Conservation (phyloP, 2,113 vertebrate genomes). For the Trichechus manatus region DNA sequence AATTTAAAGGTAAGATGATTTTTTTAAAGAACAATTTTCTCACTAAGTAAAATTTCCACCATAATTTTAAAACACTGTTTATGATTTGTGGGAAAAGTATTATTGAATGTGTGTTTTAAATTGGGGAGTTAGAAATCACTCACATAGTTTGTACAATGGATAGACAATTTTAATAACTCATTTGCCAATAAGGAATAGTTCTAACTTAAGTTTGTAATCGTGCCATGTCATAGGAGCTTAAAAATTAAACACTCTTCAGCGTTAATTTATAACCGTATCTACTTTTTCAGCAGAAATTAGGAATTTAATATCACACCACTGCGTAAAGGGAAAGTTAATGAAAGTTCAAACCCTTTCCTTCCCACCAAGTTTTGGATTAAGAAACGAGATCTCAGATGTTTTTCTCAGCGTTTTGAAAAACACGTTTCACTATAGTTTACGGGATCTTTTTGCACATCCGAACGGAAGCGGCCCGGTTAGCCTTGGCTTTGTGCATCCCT, state of each 20-base stretch:
- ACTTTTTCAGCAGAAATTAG: conserved; percentile 39
- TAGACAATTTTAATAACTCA: neutral
- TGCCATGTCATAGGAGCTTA: neutral
- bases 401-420: neutral
- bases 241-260: conserved; percentile 50
- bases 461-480: neutral
- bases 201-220: neutral
- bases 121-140: neutral
- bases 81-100: neutral
- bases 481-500: neutral
- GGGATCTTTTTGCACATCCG: neutral
- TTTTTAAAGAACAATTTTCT: neutral
- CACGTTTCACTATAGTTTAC: neutral
- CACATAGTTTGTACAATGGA: neutral
- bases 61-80: conserved; percentile 23
- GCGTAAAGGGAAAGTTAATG: neutral
- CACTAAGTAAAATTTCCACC: neutral
- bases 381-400: neutral
- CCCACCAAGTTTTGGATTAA: neutral
- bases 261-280: conserved; percentile 5
- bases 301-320: neutral
- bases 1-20: conserved; percentile 85
- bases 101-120: neutral
- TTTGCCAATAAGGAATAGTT: neutral
- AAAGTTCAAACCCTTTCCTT: neutral